Percentiles rank a stretch among this genome's conserved stretches.
phyloP scores from a whole-genome alignment of 2,797 vertebrate species.

The Myripristis murdjan region DNA sequence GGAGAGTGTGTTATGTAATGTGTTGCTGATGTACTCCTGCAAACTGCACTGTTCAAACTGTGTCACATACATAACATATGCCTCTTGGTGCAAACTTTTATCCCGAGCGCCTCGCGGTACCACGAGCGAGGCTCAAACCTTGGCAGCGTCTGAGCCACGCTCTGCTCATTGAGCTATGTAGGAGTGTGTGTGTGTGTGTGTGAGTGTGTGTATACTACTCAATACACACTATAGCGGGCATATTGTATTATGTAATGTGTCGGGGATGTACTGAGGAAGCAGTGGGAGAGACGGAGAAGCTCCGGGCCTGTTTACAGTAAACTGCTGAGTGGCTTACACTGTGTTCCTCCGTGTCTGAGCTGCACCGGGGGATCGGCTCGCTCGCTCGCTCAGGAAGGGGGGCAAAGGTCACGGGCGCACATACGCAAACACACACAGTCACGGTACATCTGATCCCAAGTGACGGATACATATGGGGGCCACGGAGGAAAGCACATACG shows the following conservation, averaged over 20 bases:
- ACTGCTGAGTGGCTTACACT: constrained; percentile 55
- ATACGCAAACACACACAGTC: constrained; percentile 9
- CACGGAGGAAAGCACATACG: not conserved
- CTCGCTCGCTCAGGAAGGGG: constrained; percentile 22
- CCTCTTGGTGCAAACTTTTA: not conserved
- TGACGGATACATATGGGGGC: constrained; percentile 5
- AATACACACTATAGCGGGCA: constrained; percentile 1
- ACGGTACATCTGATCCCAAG: constrained; percentile 13
- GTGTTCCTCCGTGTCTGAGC: constrained; percentile 37
- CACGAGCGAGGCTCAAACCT: not conserved
- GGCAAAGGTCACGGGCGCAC: constrained; percentile 47
- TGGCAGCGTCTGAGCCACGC: not conserved
- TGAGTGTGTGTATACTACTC: no score
- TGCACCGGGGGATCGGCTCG: constrained; percentile 15
- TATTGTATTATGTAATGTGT: constrained; percentile 44
- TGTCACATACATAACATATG: not conserved
- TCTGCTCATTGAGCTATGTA: not conserved
- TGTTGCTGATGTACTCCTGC: constrained; percentile 23
- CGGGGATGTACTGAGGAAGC: constrained; percentile 39
- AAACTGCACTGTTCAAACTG: constrained; percentile 18
- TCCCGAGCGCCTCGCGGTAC: no score
- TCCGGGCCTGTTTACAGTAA: constrained; percentile 66
- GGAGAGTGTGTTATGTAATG: constrained; percentile 15
- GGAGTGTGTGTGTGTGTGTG: no score
- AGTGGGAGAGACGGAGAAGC: constrained; percentile 27